Percentiles rank a stretch among this genome's conserved stretches.
Conservation (phyloP, 2,797 vertebrate species). For the Malurus leucopterus region DNA sequence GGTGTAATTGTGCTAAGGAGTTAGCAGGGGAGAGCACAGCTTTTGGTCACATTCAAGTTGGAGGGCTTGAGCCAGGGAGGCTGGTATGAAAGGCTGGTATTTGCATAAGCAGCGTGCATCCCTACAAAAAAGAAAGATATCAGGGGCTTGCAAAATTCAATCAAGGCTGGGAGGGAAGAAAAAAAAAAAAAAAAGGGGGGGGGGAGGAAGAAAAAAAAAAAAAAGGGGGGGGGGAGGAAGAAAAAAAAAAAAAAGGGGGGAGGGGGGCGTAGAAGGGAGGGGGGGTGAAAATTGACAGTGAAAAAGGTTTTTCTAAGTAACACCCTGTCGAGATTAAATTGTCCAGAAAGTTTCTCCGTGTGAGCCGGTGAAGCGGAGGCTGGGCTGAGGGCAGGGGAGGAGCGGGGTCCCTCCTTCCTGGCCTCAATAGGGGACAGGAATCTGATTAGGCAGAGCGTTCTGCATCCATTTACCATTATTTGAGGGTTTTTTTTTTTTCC, state of each 20-base stretch:
- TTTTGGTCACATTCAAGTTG: conserved; percentile 87
- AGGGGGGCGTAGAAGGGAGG: neutral
- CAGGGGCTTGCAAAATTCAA: conserved; percentile 71
- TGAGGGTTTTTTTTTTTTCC: neutral
- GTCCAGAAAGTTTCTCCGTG: conserved; percentile 83
- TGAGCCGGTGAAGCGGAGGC: conserved; percentile 80
- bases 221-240: conserved; percentile 2
- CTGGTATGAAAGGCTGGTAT: conserved; percentile 81
- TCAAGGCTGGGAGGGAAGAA: conserved; percentile 66
- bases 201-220: neutral
- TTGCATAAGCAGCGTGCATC: conserved; percentile 89
- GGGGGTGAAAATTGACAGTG: conserved; percentile 73
- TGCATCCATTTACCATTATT: conserved; percentile 52
- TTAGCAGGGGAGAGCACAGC: conserved; percentile 69
- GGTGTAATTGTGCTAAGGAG: conserved; percentile 69
- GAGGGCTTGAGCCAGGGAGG: conserved; percentile 74
- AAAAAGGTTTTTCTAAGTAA: conserved; percentile 79
- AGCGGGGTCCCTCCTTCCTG: conserved; percentile 55
- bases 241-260: neutral
- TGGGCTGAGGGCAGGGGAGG: conserved; percentile 72
- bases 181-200: neutral
- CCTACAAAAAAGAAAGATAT: conserved; percentile 79
- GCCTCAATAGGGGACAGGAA: conserved; percentile 60
- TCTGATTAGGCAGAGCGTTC: conserved; percentile 57
- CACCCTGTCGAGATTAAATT: conserved; percentile 85